Base-by-base conservation (phyloP, 2,113 vertebrate species). In the Salvator merianae region DNA sequence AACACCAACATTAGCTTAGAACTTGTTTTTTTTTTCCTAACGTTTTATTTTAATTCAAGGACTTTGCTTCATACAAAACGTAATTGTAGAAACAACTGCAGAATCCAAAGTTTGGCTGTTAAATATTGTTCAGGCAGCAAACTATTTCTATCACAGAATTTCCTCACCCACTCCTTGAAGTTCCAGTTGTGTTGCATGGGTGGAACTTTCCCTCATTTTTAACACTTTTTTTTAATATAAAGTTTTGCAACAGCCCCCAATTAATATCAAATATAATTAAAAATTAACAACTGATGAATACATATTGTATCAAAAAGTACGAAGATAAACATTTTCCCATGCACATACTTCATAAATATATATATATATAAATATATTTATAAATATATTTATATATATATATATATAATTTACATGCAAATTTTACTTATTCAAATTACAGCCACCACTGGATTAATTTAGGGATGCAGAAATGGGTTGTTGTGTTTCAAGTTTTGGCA, bases 51-150 rank as follows among this genome's bases (percentile, higher is more conserved):
- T 98, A 97, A 97, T 98, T 97, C 97, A 98, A 97, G 97, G 97
- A 97, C 96, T 97, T 98, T 96, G 97, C 96, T 97, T 98, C 96
- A 97, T 99, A 99, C 98, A 99, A 99, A 99, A 99, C 96, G 95
- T 97, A 95, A 98, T 96, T 96, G 97, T 98, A 99, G 97, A 99
- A 98, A 99, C 97, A 98, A 98, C 93, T 95, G 96, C 97, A 97
- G 97, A 97, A 97, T 98, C 96, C 96, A 98, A 97, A 98, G 96
- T 97, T 95, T 97, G 96, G 95, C 95, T 96, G 96, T 96, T 95
- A 96, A 98, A 97, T 96, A 95, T 93, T 91, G 96, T 94, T 97
- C 97, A 97, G 96, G 97, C 97, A 97, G 97, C 96, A 97, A 97
- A 97, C 96, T 95, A 96, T 92, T n/a, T 96, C 95, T 96, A 96